Base-by-base conservation (phyloP, 2,888 invertebrate species). In the Dimorphilus gyrociliatus region DNA sequence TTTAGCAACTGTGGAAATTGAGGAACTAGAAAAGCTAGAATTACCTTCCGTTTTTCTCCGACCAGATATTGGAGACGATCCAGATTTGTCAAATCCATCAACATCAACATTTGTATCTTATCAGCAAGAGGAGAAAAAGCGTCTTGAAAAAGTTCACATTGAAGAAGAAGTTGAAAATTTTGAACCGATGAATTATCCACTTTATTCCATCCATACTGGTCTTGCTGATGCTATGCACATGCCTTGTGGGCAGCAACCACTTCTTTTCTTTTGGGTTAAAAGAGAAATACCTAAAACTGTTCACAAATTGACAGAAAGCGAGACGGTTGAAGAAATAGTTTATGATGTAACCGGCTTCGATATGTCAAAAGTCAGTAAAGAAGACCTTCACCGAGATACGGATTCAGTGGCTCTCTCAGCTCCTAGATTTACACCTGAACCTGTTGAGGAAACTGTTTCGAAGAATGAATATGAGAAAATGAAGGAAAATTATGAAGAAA, bases 281-380 rank as follows among this genome's bases (percentile, higher is more conserved):
- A 40, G 36, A 25, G 38, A 37, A 2, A 37, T 40, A 34, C 55
- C 54, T 1, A 29, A 23, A 10, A 36, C 35, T 14, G 49, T 42
- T 36, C 47, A 52, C 39, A 44, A 50, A 31, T 46, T 49, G 32
- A 41, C 41, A 58, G 56, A 51, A 17, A 55, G 53, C 14, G 39
- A 46, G 32, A 46, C 47, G 23, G 40, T 56, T 8, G 43, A 42
- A 19, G 54, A 55, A 16, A 39, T 59, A 7, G 50, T 59, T 15
- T 44, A 46, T 41, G 54, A 56, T 19, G 27, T 54, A 38, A 55
- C 57, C 25, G 57, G 57, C 14, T 49, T 55, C 29, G 53, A 59
- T 39, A 37, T 57, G 12, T 40, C 38, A 13, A 41, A 47, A 15
- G 48, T 51, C 23, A 46, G 44, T 3, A 53, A 51, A 32, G 55